These are phyloP conservation scores for Molorchus minor DNA, from an alignment of 2,888 invertebrate genomes.

Conservation along the genomic window DNA sequence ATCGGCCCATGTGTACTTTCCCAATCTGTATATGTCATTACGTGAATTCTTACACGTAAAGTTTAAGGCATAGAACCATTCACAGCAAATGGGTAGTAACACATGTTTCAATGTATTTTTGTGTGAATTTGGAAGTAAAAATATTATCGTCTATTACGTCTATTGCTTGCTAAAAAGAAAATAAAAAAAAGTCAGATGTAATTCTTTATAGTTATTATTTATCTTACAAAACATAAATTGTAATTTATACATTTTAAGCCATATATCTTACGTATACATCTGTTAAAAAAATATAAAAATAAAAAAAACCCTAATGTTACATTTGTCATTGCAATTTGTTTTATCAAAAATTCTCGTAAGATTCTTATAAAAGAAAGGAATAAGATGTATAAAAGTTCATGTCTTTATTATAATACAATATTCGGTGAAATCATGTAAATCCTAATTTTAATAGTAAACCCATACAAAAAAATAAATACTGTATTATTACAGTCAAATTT, in stretches of 20 bases:
- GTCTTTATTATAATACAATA: conserved; percentile 42
- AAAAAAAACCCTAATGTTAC: conserved; percentile 12
- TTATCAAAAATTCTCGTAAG: too few relatives aligned
- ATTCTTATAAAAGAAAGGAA: too few relatives aligned
- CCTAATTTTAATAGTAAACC: conserved; percentile 7
- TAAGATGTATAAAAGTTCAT: conserved; percentile 16
- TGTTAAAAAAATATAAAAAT: conserved; percentile 23
- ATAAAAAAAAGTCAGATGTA: not conserved
- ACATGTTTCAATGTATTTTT: too few relatives aligned
- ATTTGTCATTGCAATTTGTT: conserved; percentile 13
- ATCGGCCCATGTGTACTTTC: too few relatives aligned
- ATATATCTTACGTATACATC: conserved; percentile 13
- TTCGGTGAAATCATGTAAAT: conserved; percentile 24
- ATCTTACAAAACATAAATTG: conserved; percentile 36
- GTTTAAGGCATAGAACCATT: too few relatives aligned
- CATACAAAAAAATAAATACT: conserved; percentile 37
- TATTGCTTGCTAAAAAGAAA: too few relatives aligned
- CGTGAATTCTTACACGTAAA: too few relatives aligned
- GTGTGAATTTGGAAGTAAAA: too few relatives aligned
- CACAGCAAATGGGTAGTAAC: too few relatives aligned
- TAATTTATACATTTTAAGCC: conserved; percentile 34
- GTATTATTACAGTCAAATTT: conserved; percentile 32
- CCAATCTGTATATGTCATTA: too few relatives aligned
- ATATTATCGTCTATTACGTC: too few relatives aligned
- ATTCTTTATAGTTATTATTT: conserved; percentile 28